Evolutionary conservation across 2,888 invertebrate genomes (phyloP).

Genomic region (Caenorhabditis zanzibari): DNA sequence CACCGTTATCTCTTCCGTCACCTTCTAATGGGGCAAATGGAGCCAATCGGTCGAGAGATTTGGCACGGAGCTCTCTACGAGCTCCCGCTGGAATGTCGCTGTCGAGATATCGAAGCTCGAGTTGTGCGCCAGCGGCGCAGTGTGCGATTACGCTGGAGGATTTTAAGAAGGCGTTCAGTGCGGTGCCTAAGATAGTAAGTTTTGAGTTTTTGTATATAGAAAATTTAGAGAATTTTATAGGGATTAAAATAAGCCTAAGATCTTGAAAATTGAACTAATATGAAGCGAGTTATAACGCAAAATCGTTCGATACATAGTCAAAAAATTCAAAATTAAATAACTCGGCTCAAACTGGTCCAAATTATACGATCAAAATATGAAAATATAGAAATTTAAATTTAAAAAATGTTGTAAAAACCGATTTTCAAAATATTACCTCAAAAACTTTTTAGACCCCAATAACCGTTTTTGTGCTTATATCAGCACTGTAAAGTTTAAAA

Average conservation of each 20-base stretch:
- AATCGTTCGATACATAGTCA: too few species aligned
- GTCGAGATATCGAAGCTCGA: slow-evolving; percentile 52
- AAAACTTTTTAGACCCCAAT: too few species aligned
- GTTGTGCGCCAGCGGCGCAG: slow-evolving; percentile 52
- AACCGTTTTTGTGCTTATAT: too few species aligned
- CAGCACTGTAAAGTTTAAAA: too few species aligned
- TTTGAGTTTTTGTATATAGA: not conserved
- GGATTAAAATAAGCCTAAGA: not conserved
- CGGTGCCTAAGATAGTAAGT: slow-evolving; percentile 65
- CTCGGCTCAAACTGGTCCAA: too few species aligned
- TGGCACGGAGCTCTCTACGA: slow-evolving; percentile 25
- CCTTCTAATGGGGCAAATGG: not conserved
- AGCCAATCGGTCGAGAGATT: slow-evolving; percentile 7
- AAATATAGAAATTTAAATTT: too few species aligned
- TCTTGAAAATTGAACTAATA: too few species aligned
- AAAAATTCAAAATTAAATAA: too few species aligned
- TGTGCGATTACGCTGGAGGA: slow-evolving; percentile 67
- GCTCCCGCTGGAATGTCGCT: slow-evolving; percentile 44
- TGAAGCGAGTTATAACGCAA: too few species aligned
- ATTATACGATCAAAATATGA: too few species aligned
- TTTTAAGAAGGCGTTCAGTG: slow-evolving; percentile 61
- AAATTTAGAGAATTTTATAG: not conserved
- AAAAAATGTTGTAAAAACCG: too few species aligned
- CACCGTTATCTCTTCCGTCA: slow-evolving; percentile 13
- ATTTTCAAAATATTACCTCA: too few species aligned